Base-by-base conservation (phyloP, 1,140 invertebrate species). In the Xylocopa sonorina region DNA sequence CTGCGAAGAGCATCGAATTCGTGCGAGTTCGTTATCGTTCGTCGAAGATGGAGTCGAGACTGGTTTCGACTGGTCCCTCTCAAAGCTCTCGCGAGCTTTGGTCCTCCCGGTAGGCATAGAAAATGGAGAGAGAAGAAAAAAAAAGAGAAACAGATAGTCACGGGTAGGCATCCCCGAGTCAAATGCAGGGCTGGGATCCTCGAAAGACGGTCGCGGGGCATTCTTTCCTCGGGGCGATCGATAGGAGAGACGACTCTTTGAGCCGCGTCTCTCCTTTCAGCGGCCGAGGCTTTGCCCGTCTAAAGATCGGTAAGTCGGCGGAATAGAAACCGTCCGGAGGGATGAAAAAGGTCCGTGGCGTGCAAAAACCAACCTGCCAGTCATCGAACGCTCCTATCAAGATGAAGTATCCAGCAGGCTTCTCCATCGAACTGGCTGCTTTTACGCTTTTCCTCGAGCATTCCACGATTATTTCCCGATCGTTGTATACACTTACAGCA, bases 11-110 rank as follows among this genome's bases (percentile, higher is more conserved):
- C n/a, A n/a, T n/a, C n/a, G n/a, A n/a, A n/a, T n/a, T n/a, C 29
- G 21, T n/a, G 14, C 12, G 55, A 48, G n/a, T 60, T 55, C 41
- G 60, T 48, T 34, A 27, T 73, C 71, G 9, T 48, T 62, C 27
- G 69, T 3, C 16, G 3, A 16, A 0, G 5, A 32, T 2, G 3
- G 3, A 3, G 2, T 41, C 16, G n/a, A n/a, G n/a, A n/a, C n/a
- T n/a, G n/a, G 41, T 63, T 63, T 46, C 24, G n/a, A 43, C 10
- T 14, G 38, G 38, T 24, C 10, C 16, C 34, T 2, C 38, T n/a
- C n/a, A n/a, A n/a, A n/a, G n/a, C n/a, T n/a, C n/a, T n/a, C n/a
- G n/a, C n/a, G n/a, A n/a, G n/a, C n/a, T n/a, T n/a, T n/a, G n/a
- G n/a, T n/a, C n/a, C n/a, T n/a, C n/a, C n/a, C n/a, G n/a, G n/a